Evolutionary conservation across 2,888 invertebrate genomes (phyloP).

Genomic region (Gymnoscelis rufifasciata): DNA sequence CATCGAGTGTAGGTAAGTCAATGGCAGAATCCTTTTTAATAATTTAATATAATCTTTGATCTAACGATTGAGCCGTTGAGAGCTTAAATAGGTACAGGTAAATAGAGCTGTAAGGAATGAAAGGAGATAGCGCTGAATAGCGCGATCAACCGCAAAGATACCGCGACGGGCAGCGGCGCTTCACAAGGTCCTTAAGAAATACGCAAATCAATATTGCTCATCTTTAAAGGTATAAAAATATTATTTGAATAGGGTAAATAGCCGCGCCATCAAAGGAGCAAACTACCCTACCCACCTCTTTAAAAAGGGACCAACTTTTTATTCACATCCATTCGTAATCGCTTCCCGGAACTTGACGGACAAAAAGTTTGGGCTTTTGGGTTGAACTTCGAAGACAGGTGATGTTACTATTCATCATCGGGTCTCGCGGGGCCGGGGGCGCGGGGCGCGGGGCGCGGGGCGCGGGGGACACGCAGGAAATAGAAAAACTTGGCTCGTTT

Average conservation of each 20-base stretch:
- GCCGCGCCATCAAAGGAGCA: constrained; percentile 25
- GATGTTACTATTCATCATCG: constrained; percentile 39
- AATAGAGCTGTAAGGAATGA: not conserved
- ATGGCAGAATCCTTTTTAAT: no score
- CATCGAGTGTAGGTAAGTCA: no score
- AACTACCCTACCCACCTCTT: constrained; percentile 23
- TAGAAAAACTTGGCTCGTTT: constrained; percentile 59
- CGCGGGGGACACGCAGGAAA: constrained; percentile 38
- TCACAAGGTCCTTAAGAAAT: not conserved
- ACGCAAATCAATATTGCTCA: constrained; percentile 5
- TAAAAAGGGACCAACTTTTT: constrained; percentile 29
- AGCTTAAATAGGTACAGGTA: not conserved
- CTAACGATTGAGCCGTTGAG: no score
- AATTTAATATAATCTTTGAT: no score
- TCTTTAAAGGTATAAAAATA: constrained; percentile 10
- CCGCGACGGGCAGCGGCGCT: not conserved
- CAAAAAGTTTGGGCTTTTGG: constrained; percentile 24
- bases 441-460: constrained; percentile 10
- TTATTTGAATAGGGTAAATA: constrained; percentile 20
- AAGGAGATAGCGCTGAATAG: not conserved
- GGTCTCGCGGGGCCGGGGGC: constrained; percentile 6
- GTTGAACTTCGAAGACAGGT: constrained; percentile 33
- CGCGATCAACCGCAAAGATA: not conserved
- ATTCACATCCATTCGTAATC: constrained; percentile 27
- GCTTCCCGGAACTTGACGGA: constrained; percentile 33